Conservation (phyloP, 2,113 vertebrate genomes). For the Perca schrenkii region DNA sequence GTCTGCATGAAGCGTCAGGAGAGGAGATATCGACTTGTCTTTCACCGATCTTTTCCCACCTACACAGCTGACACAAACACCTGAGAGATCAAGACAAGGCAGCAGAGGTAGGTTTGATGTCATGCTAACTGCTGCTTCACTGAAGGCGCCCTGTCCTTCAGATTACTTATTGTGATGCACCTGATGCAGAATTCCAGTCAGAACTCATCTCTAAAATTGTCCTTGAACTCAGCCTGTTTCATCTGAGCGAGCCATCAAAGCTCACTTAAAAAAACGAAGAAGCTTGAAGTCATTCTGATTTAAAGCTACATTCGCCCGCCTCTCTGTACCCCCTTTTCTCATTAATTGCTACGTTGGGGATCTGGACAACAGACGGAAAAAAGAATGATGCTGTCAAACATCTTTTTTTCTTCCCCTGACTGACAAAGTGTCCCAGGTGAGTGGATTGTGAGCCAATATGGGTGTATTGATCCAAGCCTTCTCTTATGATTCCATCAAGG, state of each 20-base stretch:
- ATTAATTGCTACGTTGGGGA: constrained; percentile 17
- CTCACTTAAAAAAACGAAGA: constrained; percentile 7
- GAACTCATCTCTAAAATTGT: not conserved
- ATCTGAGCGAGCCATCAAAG: constrained; percentile 25
- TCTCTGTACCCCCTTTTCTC: not conserved
- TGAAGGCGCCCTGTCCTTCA: constrained; percentile 12
- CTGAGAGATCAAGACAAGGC: constrained; percentile 37
- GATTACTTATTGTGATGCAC: constrained; percentile 38
- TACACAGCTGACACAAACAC: constrained; percentile 37
- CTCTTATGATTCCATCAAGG: constrained; percentile 53
- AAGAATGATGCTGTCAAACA: not conserved
- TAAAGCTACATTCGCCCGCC: constrained; percentile 4
- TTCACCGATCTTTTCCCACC: constrained; percentile 26
- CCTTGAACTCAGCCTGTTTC: not conserved
- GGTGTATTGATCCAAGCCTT: constrained; percentile 42
- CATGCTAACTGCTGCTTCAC: constrained; percentile 23
- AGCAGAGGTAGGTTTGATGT: constrained; percentile 43
- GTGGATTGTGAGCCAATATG: constrained; percentile 6
- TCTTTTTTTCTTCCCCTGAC: not conserved
- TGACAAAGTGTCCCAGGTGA: constrained; percentile 39
- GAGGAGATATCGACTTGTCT: constrained; percentile 33
- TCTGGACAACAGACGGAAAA: not conserved
- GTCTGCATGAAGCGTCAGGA: not conserved
- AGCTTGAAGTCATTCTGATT: constrained; percentile 18
- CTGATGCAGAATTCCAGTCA: constrained; percentile 19